A percentile compares a stretch with the other conserved stretches of the same genome.
phyloP scores from a whole-genome alignment of 2,113 vertebrate genomes.

The Neofelis nebulosa region DNA sequence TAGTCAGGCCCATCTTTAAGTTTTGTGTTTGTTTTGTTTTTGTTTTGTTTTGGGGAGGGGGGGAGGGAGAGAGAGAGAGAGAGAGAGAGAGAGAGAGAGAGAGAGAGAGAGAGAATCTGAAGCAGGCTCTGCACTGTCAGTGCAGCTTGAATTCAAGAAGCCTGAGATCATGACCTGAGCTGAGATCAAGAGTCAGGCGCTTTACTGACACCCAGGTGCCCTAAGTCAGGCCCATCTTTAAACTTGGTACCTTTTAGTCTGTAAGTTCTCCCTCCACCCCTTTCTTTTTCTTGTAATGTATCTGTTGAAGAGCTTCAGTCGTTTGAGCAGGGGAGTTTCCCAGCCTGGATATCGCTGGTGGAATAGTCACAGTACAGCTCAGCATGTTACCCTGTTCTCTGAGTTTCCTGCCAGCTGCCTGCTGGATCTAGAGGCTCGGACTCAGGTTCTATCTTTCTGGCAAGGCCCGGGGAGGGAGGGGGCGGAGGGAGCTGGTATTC shows the following conservation, averaged over 20 bases:
- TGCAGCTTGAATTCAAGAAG: too few species aligned
- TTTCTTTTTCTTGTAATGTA: background rate
- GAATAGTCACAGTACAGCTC: background rate
- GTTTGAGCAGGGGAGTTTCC: background rate
- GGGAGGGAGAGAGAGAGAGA: too few species aligned
- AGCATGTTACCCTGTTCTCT: background rate
- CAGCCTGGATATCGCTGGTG: background rate
- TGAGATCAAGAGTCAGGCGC: too few species aligned
- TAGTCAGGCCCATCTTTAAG: background rate
- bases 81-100: too few species aligned
- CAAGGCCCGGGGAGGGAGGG: background rate
- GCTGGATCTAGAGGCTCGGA: background rate
- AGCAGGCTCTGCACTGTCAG: too few species aligned
- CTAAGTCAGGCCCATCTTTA: background rate
- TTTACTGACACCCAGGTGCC: too few species aligned
- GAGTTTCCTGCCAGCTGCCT: background rate
- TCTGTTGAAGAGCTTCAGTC: background rate
- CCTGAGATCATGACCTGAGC: too few species aligned
- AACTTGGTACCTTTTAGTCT: background rate
- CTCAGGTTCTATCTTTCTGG: background rate
- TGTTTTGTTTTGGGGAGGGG: too few species aligned
- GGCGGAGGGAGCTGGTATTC: background rate
- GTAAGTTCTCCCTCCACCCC: background rate
- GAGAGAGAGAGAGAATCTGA: too few species aligned
- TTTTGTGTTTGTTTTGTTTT: too few species aligned